Evolutionary conservation across 1,140 invertebrate genomes (phyloP), one percentile per base, ranked within the genome.

Genomic region (Zaprionus africanus): DNA sequence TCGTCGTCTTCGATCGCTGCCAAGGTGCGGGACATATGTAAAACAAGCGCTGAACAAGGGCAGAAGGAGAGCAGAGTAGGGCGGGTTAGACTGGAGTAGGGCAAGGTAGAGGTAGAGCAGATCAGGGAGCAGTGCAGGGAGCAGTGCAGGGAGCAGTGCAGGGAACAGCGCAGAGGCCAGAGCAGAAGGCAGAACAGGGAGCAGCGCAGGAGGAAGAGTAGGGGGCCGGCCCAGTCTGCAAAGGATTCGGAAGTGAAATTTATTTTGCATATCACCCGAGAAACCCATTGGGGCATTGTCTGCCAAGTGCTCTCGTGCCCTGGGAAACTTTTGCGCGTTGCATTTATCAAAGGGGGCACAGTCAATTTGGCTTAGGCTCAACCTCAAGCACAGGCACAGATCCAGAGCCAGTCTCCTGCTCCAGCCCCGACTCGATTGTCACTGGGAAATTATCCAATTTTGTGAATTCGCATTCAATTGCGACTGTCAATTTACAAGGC

Each of bases 381-480:
- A 7, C 1, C 28, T 31, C 31, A 34, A 11, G 31, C n/a, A 2
- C 41, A 46, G 68, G 60, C 70, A 26, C 54, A 54, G 62, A 38
- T 3, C 13, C 15, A 15, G n/a, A 5, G n/a, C 1, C n/a, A 43
- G 6, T 1, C 28, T 28, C 5, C 5, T 4, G 26, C 26, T 5
- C 31, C 38, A 56, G 57, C 34, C 31, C 68, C 64, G 59, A 60
- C 54, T 73, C 78, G 85, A 88, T 88, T 90, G 88, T 78, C 90
- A 91, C 90, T 90, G 90, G 90, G 90, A 91, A 91, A 91, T 91
- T 91, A 91, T 91, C 90, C 90, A 91, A 91, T 91, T 91, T 91
- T 91, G 85, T 87, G 84, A 76, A 82, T 90, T 83, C 67, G 85
- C 90, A 91, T 91, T 91, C 82, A 91, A 91, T 90, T 91, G 69